Percentiles rank a stretch among this genome's conserved stretches.
Evolutionary conservation across 2,113 vertebrate species (phyloP).

Genomic region (Larimichthys polyactis): DNA sequence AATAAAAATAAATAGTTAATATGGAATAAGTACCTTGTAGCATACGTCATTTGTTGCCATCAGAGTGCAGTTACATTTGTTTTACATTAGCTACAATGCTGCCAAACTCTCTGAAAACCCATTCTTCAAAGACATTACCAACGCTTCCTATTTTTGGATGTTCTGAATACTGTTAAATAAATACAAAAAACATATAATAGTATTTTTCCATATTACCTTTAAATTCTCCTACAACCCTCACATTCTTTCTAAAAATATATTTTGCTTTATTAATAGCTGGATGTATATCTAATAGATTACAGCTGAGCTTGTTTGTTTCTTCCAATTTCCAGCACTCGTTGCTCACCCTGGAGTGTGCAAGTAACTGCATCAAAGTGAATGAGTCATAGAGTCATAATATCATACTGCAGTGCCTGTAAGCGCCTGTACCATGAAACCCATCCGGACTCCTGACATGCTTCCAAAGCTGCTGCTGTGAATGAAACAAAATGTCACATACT

Average conservation of each 20-base stretch:
- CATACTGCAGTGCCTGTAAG: constrained; percentile 18
- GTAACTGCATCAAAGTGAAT: constrained; percentile 35
- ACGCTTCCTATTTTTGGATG: not conserved
- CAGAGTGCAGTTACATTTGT: not conserved
- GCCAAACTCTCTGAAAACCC: not conserved
- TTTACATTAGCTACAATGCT: not conserved
- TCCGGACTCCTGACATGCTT: constrained; percentile 6
- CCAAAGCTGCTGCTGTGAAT: constrained; percentile 41
- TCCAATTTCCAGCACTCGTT: constrained; percentile 21
- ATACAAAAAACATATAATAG: not conserved
- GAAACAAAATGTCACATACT: constrained; percentile 40
- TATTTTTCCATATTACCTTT: not conserved
- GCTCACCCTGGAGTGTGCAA: constrained; percentile 15
- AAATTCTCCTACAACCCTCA: not conserved
- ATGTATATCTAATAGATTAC: not conserved
- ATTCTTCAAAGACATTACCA: not conserved
- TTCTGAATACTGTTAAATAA: not conserved
- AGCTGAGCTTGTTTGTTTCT: not conserved
- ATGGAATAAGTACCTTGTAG: not conserved
- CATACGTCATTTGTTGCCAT: not conserved
- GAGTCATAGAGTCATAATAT: constrained; percentile 60
- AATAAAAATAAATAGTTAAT: not conserved
- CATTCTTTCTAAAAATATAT: not conserved
- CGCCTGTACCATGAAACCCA: constrained; percentile 12
- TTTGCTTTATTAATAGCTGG: not conserved